These are phyloP conservation scores for Polyommatus iphigenia DNA, from an alignment of 2,888 invertebrate genomes.

Conservation along the genomic window DNA sequence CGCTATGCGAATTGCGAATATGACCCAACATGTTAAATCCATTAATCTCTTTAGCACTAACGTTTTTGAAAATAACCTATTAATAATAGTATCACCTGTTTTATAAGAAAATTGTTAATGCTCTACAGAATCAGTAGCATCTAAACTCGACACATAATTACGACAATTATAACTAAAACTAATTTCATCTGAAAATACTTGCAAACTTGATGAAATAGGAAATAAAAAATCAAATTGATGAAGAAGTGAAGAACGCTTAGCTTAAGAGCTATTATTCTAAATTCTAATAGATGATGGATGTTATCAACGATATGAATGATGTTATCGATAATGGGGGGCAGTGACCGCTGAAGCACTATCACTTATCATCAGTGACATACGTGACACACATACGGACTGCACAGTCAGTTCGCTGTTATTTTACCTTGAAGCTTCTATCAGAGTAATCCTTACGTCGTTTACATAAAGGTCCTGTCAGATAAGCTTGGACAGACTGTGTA, in stretches of 20 bases:
- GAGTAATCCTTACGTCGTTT: not conserved
- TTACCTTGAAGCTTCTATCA: not conserved
- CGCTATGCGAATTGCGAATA: slow-evolving; percentile 28
- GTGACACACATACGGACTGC: slow-evolving; percentile 52
- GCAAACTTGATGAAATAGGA: not conserved
- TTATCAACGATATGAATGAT: not conserved
- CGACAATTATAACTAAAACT: not conserved
- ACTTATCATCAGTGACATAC: slow-evolving; percentile 40
- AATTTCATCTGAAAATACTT: not conserved
- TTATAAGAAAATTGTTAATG: not conserved
- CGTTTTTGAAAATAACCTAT: not conserved
- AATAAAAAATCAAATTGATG: not conserved
- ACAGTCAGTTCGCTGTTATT: not conserved
- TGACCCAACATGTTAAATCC: slow-evolving; percentile 10
- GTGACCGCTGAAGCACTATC: slow-evolving; percentile 16
- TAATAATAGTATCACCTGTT: not conserved
- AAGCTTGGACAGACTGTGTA: not conserved
- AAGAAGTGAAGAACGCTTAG: not conserved
- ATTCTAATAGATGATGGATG: not conserved
- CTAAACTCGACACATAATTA: too few species aligned
- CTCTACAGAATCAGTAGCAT: not conserved
- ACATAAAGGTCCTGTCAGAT: not conserved
- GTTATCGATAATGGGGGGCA: slow-evolving; percentile 14
- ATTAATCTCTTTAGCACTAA: not conserved
- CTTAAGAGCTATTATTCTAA: not conserved